phyloP scores from a whole-genome alignment of 2,797 vertebrate species.

The Prunella strophiata region DNA sequence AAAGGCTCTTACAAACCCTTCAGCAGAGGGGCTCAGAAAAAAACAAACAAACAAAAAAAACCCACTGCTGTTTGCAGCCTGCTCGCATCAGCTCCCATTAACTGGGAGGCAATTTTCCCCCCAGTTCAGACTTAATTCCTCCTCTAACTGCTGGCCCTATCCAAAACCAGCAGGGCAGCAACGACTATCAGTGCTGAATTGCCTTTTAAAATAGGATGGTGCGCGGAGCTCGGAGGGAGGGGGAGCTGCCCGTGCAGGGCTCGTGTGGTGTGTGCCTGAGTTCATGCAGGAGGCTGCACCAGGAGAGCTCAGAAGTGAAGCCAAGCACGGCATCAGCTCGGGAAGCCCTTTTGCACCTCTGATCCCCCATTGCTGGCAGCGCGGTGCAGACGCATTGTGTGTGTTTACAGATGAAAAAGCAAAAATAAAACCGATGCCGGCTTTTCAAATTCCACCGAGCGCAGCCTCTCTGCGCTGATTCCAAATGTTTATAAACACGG shows the following conservation, averaged over 20 bases:
- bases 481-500: conserved; percentile 79
- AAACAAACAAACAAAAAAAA: neutral
- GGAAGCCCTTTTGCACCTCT: conserved; percentile 41
- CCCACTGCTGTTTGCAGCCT: neutral
- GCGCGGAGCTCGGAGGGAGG: neutral
- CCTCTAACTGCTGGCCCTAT: neutral
- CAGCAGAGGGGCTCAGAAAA: neutral
- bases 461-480: conserved; percentile 48
- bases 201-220: neutral
- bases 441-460: conserved; percentile 63
- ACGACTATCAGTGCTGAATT: neutral
- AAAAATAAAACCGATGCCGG: conserved; percentile 11
- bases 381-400: neutral
- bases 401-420: conserved; percentile 55
- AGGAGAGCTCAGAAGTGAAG: conserved; percentile 9
- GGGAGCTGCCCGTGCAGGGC: neutral
- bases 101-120: neutral
- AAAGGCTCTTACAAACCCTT: neutral
- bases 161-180: neutral
- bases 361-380: neutral
- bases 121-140: conserved; percentile 6
- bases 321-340: conserved; percentile 23
- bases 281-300: neutral
- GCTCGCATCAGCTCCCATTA: neutral
- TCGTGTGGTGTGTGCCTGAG: fast-evolving